phyloP scores from a whole-genome alignment of 2,797 vertebrate genomes.

The Arremon brunneinucha region DNA sequence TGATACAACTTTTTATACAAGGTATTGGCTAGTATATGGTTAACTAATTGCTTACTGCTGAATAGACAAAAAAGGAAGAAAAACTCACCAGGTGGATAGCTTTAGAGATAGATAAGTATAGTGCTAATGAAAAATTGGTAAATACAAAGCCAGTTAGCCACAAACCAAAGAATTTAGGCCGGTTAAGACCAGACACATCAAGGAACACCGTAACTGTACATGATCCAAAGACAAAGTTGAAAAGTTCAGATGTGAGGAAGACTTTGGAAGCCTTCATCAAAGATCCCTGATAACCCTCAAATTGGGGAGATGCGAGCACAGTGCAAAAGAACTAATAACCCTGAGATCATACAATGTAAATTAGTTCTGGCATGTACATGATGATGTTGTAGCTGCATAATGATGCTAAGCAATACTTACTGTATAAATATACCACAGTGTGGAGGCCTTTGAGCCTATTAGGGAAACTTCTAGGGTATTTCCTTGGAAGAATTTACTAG shows the following conservation, averaged over 20 bases:
- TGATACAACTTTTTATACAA: neutral
- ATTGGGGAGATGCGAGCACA: neutral
- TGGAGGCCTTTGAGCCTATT: neutral
- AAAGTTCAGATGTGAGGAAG: neutral
- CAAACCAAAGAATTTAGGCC: neutral
- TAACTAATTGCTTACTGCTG: neutral
- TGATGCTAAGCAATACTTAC: neutral
- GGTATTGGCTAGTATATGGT: neutral
- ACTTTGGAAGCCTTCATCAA: neutral
- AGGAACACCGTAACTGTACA: neutral
- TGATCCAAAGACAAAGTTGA: neutral
- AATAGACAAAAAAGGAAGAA: neutral
- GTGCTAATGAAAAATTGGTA: neutral
- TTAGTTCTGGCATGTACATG: neutral
- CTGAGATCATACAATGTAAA: neutral
- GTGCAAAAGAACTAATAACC: neutral
- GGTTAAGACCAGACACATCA: neutral
- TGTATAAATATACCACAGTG: neutral
- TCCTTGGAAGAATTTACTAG: neutral
- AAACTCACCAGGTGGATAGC: neutral
- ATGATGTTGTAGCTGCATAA: neutral
- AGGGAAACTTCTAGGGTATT: neutral
- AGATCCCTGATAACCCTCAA: neutral
- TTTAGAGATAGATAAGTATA: neutral
- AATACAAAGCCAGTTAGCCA: neutral